Conservation (phyloP, 2,888 invertebrate genomes). For the Ophion ventricosus region DNA sequence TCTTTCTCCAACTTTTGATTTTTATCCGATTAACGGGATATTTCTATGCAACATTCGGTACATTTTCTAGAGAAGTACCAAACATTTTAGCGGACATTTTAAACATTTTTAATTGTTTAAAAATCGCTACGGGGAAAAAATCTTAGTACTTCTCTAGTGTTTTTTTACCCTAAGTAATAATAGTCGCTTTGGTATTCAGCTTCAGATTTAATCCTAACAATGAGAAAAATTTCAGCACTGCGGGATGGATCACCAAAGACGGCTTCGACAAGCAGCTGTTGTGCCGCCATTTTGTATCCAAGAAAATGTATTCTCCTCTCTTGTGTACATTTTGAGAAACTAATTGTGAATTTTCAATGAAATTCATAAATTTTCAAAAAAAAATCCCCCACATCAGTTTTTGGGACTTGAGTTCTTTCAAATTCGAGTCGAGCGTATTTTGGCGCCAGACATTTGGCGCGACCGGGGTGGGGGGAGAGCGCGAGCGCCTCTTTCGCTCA, state of each 20-base stretch:
- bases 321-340: not conserved
- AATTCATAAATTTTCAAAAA: not conserved
- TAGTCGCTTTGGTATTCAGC: no score
- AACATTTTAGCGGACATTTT: no score
- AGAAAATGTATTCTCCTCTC: not conserved
- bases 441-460: conserved; percentile 6
- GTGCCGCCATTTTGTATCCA: not conserved
- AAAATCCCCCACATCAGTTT: not conserved
- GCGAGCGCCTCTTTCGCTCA: conserved; percentile 25
- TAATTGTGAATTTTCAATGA: not conserved
- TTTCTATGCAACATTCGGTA: no score
- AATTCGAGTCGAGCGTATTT: not conserved
- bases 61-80: no score
- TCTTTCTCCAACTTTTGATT: no score
- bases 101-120: no score
- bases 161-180: no score
- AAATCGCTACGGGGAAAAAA: no score
- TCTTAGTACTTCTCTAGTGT: no score
- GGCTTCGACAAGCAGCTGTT: not conserved
- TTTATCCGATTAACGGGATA: no score
- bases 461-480: not conserved
- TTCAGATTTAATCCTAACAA: not conserved
- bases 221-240: not conserved
- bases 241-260: not conserved
- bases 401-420: not conserved